Evolutionary conservation across 2,797 vertebrate genomes (phyloP).

Genomic region (Toxotes lorentzi): DNA sequence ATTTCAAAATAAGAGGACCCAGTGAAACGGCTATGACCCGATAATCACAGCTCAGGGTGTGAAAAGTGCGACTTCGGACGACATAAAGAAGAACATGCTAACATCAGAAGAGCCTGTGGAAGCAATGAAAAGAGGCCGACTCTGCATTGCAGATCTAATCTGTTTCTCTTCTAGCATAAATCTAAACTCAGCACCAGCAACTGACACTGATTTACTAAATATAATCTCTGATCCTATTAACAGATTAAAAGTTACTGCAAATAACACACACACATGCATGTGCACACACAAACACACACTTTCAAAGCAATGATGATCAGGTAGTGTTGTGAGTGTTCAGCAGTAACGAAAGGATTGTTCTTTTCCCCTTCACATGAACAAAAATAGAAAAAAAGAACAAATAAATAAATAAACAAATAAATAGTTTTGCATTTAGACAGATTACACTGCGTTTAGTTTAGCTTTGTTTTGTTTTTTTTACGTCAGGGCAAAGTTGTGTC

Average conservation of each 20-base stretch:
- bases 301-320: neutral
- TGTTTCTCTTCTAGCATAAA: conserved; percentile 28
- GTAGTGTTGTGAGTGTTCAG: neutral
- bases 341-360: neutral
- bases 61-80: neutral
- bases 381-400: neutral
- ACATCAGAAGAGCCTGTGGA: conserved; percentile 24
- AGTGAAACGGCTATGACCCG: neutral
- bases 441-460: neutral
- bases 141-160: conserved; percentile 53
- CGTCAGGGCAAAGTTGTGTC: neutral
- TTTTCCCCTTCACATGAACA: neutral
- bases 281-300: conserved; percentile 1
- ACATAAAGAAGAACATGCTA: neutral
- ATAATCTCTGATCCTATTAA: conserved; percentile 40
- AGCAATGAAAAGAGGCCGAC: conserved; percentile 35
- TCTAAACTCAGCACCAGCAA: conserved; percentile 20
- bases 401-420: neutral
- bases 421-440: neutral
- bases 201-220: conserved; percentile 48
- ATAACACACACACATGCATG: conserved; percentile 20
- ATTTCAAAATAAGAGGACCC: conserved; percentile 15
- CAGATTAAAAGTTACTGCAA: conserved; percentile 42
- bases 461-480: neutral
- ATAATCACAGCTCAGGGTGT: conserved; percentile 3